Conservation (phyloP, 2,113 vertebrate genomes). For the Phoenicopterus ruber region DNA sequence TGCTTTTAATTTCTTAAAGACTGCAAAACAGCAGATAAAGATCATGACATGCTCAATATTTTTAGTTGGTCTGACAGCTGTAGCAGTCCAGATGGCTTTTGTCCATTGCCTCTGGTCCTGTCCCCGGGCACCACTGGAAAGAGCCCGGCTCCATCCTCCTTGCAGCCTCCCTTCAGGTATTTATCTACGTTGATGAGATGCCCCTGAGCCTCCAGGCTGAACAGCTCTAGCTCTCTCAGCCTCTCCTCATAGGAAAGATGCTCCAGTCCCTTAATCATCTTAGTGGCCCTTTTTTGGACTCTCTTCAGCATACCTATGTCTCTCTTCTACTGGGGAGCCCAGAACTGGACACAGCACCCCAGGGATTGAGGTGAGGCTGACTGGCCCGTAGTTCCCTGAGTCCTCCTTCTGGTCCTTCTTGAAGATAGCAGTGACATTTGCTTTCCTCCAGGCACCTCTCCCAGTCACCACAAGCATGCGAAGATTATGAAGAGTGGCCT, state of each 20-base stretch:
- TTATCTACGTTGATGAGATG: background rate
- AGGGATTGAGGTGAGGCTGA: background rate
- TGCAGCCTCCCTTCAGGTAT: background rate
- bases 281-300: too few species aligned
- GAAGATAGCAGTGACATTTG: background rate
- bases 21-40: background rate
- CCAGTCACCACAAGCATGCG: background rate
- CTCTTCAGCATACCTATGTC: background rate
- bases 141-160: background rate
- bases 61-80: background rate
- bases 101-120: background rate
- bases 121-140: background rate
- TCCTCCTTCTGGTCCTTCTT: background rate
- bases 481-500: background rate
- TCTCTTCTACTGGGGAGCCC: background rate
- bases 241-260: background rate
- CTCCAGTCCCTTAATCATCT: background rate
- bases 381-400: background rate
- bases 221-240: background rate
- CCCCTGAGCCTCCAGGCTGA: background rate
- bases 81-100: background rate
- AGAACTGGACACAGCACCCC: background rate
- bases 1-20: background rate
- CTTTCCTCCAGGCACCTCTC: background rate
- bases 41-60: background rate